Percentiles rank a stretch among this genome's conserved stretches.
Conservation (phyloP, 2,113 vertebrate genomes). For the Chamaea fasciata region DNA sequence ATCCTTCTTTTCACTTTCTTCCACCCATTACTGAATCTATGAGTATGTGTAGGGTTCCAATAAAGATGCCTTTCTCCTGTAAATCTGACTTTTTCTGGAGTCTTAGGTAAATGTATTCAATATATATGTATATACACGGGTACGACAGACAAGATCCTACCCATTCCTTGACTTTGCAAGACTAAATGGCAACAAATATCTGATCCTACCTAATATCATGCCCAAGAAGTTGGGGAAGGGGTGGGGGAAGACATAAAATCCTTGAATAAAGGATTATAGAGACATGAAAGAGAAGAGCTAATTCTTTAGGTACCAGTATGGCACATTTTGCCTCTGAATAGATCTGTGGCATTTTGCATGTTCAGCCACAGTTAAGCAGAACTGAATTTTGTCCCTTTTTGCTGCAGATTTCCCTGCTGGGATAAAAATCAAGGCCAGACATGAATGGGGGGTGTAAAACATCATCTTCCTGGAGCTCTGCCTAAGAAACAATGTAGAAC, state of each 20-base stretch:
- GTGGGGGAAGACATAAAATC: not conserved
- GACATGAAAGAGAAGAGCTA: not conserved
- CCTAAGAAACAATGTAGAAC: accelerated
- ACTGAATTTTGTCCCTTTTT: not conserved
- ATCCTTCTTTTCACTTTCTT: not conserved
- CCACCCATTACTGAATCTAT: not conserved
- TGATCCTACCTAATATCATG: not conserved
- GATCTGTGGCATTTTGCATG: not conserved
- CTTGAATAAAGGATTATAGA: not conserved
- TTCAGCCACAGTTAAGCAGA: not conserved
- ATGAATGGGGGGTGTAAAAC: not conserved
- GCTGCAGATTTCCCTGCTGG: not conserved
- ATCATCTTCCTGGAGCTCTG: not conserved
- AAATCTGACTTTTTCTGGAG: not conserved
- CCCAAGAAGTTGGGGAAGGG: not conserved
- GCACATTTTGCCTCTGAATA: not conserved
- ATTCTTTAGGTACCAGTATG: not conserved
- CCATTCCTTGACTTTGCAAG: not conserved
- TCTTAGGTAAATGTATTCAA: not conserved
- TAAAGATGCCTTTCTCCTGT: not conserved
- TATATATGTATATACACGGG: not conserved
- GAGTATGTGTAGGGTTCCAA: not conserved
- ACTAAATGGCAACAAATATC: not conserved
- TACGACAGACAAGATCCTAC: not conserved
- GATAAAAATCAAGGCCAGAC: not conserved